Evolutionary conservation across 2,888 invertebrate species (phyloP).

Genomic region (Adela reaumurella): DNA sequence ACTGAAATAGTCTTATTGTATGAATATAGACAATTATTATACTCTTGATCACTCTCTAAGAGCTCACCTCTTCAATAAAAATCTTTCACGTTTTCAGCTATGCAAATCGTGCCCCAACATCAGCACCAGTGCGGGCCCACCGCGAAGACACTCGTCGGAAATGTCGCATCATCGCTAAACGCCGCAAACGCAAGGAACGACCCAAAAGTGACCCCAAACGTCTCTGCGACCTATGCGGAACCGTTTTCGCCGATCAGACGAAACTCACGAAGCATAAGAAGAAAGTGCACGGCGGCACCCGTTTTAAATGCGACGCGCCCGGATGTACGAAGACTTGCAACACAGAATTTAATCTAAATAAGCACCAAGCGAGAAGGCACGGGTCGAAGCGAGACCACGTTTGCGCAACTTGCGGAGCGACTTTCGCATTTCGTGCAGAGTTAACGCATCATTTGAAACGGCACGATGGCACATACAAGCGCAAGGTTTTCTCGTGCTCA

Average conservation of each 20-base stretch:
- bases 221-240: constrained; percentile 38
- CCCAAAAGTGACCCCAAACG: neutral
- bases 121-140: too few species aligned
- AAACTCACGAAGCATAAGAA: constrained; percentile 27
- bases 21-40: too few species aligned
- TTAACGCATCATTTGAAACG: constrained; percentile 30
- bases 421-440: constrained; percentile 33
- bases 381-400: constrained; percentile 24
- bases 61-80: too few species aligned
- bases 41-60: too few species aligned
- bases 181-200: too few species aligned
- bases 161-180: too few species aligned
- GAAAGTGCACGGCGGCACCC: constrained; percentile 24
- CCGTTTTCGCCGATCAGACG: constrained; percentile 25
- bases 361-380: constrained; percentile 36
- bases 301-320: constrained; percentile 26
- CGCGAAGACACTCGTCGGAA: too few species aligned
- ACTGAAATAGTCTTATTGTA: too few species aligned
- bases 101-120: too few species aligned
- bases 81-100: too few species aligned
- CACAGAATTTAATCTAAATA: constrained; percentile 27
- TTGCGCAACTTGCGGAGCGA: constrained; percentile 31
- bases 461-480: constrained; percentile 28
- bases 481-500: constrained; percentile 28
- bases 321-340: constrained; percentile 26